These are phyloP conservation scores for Therioaphis trifolii DNA, from an alignment of 2,888 invertebrate genomes.

Conservation along the genomic window DNA sequence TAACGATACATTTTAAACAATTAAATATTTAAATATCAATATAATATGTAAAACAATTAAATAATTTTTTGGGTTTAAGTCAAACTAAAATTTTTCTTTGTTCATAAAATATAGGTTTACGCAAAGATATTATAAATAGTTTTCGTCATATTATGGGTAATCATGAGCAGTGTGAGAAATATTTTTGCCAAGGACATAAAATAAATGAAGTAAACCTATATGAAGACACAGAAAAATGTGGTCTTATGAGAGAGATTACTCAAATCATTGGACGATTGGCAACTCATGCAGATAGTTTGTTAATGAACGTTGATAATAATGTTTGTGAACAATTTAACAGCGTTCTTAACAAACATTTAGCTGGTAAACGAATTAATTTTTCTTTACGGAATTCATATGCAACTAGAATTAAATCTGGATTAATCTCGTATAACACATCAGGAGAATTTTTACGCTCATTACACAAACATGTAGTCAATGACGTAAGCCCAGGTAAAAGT, in stretches of 20 bases:
- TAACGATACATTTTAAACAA: background rate
- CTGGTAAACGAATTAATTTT: background rate
- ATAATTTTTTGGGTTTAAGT: background rate
- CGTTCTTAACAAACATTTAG: background rate
- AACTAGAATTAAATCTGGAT: background rate
- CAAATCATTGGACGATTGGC: conserved; percentile 1
- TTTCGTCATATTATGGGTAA: conserved; percentile 4
- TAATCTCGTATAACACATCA: background rate
- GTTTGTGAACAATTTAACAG: background rate
- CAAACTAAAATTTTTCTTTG: background rate
- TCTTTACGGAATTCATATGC: background rate
- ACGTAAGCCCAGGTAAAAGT: background rate
- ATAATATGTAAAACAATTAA: background rate
- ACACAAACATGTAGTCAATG: background rate
- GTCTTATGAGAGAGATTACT: background rate
- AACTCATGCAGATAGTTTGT: conserved; percentile 1
- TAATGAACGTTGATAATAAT: background rate
- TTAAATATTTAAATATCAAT: background rate
- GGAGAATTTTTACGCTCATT: background rate
- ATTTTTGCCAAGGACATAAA: background rate
- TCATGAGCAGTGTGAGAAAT: background rate
- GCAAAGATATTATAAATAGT: background rate
- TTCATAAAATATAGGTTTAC: background rate
- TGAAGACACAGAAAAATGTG: background rate
- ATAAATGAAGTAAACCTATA: background rate